Percentiles rank a stretch among this genome's conserved stretches.
These are phyloP conservation scores for Leiothrix lutea DNA, from an alignment of 2,113 vertebrate genomes.

Conservation along the genomic window DNA sequence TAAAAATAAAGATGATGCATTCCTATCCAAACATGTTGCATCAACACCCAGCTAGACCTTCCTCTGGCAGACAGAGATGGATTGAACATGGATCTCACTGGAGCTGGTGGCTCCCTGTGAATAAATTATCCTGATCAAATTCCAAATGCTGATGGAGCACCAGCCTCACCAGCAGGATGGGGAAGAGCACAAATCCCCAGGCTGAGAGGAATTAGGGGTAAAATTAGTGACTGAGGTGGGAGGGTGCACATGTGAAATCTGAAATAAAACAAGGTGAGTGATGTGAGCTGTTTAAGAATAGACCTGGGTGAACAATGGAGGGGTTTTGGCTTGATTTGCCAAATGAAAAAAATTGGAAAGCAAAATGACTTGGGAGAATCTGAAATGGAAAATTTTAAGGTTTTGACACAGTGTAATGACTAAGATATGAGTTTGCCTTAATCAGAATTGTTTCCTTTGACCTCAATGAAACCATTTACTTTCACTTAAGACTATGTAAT, in stretches of 20 bases:
- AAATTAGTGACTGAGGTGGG: conserved; percentile 26
- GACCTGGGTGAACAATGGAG: not conserved
- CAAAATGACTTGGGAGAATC: not conserved
- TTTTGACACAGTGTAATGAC: not conserved
- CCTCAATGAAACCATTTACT: not conserved
- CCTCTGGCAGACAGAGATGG: not conserved
- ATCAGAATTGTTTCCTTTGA: not conserved
- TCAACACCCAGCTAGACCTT: not conserved
- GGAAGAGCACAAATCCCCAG: not conserved
- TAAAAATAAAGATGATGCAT: not conserved
- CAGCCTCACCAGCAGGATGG: not conserved
- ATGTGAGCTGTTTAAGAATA: not conserved
- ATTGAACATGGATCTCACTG: not conserved
- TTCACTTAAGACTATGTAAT: not conserved
- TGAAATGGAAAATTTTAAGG: not conserved
- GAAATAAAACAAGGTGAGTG: not conserved
- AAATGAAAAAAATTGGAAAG: not conserved
- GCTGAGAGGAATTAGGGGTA: conserved; percentile 2
- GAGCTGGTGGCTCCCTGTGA: not conserved
- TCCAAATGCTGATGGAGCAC: not conserved
- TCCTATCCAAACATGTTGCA: not conserved
- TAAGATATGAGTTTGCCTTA: not conserved
- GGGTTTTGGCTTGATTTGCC: not conserved
- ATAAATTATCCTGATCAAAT: not conserved
- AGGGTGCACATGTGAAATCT: conserved; percentile 4